phyloP scores from a whole-genome alignment of 2,888 invertebrate species.

The Lysandra coridon region DNA sequence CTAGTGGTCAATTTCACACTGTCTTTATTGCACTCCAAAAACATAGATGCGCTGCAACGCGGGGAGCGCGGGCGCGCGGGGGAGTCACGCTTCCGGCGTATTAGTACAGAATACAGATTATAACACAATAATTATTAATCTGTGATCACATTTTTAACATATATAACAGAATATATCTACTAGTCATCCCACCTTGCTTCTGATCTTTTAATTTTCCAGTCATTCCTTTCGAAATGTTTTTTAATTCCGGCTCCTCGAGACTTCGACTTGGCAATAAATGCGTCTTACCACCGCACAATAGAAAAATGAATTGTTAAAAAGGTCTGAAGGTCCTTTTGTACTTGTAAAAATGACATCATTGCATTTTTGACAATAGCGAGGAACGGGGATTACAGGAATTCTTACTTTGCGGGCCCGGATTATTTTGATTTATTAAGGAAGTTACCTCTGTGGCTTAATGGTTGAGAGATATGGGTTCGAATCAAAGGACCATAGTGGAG shows the following conservation, averaged over 20 bases:
- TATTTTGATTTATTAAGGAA: conserved; percentile 20
- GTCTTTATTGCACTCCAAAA: no score
- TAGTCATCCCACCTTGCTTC: no score
- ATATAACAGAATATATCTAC: no score
- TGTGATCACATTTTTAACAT: no score
- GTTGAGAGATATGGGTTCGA: neutral
- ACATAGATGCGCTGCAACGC: no score
- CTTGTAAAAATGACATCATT: neutral
- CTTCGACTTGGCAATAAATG: neutral
- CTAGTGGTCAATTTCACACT: no score
- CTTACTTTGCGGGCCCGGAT: neutral
- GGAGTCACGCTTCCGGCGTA: no score
- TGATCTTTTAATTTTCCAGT: neutral
- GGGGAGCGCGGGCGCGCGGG: no score
- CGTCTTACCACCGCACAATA: neutral
- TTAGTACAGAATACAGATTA: no score
- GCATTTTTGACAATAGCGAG: conserved; percentile 1
- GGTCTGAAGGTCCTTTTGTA: conserved; percentile 6
- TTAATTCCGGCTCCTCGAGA: neutral
- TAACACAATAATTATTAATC: no score
- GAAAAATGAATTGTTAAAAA: conserved; percentile 20
- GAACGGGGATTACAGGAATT: neutral
- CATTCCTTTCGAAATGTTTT: neutral
- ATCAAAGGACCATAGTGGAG: neutral
- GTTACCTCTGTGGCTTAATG: neutral